Base-by-base conservation (phyloP, 2,888 invertebrate species). In the Yponomeuta malinellus region DNA sequence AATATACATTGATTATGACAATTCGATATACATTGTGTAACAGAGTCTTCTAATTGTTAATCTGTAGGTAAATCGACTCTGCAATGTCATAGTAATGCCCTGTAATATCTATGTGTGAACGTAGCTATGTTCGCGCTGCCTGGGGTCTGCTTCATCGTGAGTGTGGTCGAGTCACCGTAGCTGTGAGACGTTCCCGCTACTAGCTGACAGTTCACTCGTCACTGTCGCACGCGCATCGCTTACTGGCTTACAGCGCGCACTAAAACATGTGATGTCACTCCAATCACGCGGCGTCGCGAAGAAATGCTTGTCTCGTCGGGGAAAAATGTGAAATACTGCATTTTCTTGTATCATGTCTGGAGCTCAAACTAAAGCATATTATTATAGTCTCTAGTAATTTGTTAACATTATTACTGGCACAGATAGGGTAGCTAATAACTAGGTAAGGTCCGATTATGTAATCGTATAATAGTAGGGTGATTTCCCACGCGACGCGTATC, bases 121-220 rank as follows among this genome's bases (percentile, higher is more conserved):
- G 33, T 59, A 12, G 15, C 52, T 59, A 2, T 15, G 52, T 59
- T 12, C 52, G 15, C 15, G 52, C 52, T 43, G 9, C 6, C 8
- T 43, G 43, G 43, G 43, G 33, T 33, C 2, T 52, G 52, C 52
- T 12, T 5, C 3, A 4, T 1, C 15, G 52, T 2, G 52, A 59
- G 52, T 59, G 52, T 59, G 52, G 52, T 15, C 15, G 12, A 5
- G 15, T 15, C 52, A 15, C 52, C 4, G 3, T 4, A 66, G 65
- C 73, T 72, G 73, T 74, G 75, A 77, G 78, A 76, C 78, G 76
- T 74, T 74, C 73, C 73, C 75, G 70, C 33, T 48, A 33, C 67
- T 48, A 77, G 74, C 78, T 83, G 85, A 85, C 86, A 80, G 83
- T 82, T 84, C 83, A 83, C 84, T 82, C 82, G 81, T 84, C 84